Percentiles rank a stretch among this genome's conserved stretches.
phyloP scores from a whole-genome alignment of 2,113 vertebrate genomes.

The Ammodytes dubius region DNA sequence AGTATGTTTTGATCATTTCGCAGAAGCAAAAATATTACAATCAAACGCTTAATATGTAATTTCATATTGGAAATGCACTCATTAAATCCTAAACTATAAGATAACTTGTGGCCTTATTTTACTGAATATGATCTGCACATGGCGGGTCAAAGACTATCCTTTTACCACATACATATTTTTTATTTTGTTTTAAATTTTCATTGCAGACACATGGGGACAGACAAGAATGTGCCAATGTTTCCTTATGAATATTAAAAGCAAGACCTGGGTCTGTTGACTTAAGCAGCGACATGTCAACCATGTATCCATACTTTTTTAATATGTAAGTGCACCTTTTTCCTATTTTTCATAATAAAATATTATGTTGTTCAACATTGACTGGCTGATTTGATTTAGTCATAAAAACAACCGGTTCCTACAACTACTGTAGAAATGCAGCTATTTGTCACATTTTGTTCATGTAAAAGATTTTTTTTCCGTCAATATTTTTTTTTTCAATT shows the following conservation, averaged over 20 bases:
- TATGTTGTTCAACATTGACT: background rate
- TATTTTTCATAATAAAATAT: background rate
- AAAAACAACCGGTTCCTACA: background rate
- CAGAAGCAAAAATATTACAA: conserved; percentile 13
- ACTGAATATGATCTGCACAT: conserved; percentile 49
- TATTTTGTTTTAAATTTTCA: conserved; percentile 27
- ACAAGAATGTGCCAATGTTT: background rate
- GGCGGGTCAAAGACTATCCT: conserved; percentile 56
- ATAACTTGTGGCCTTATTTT: conserved; percentile 34
- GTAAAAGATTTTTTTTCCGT: background rate
- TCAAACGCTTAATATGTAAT: conserved; percentile 39
- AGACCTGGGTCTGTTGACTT: background rate
- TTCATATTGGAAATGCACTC: conserved; percentile 49
- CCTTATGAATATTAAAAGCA: conserved; percentile 14
- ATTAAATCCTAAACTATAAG: conserved; percentile 18
- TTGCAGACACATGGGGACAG: background rate
- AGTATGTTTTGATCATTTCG: background rate
- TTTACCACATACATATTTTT: conserved; percentile 28
- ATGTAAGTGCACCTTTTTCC: background rate
- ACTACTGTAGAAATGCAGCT: background rate
- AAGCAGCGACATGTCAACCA: background rate
- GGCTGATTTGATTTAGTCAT: background rate
- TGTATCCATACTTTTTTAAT: background rate
- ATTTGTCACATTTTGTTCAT: background rate
- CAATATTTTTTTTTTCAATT: background rate